Evolutionary conservation across 2,797 vertebrate genomes (phyloP), one percentile per base, ranked within the genome.

Genomic region (Microctenopoma stevenorrisi): DNA sequence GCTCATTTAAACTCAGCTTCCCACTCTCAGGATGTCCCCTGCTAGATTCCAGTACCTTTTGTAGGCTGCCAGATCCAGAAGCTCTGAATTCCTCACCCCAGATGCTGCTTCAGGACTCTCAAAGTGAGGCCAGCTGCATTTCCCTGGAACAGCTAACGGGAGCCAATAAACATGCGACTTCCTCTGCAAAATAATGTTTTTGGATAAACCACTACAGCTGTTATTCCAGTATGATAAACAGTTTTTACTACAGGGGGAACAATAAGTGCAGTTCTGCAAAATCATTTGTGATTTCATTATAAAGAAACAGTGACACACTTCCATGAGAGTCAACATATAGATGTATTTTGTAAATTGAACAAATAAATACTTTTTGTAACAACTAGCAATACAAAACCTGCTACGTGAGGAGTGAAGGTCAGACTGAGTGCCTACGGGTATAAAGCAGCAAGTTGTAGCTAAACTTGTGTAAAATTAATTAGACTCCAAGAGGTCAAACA

Each of bases 111-210:
- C 51, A 37, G 57, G 40, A 58, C 60, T 56, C 48, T 79, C 68
- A 81, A 13, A 68, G 64, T 63, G 68, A 44, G 60, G 55, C 72
- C 75, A 73, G 75, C 78, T 84, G 81, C 51, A 79, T 61, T 49
- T 53, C 51, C 4, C 57, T 58, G 59, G 49, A 78, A 54, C 12
- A 9, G 56, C 42, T 53, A 38, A 69, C 58, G 26, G 42, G 50
- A 77, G 22, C 33, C 60, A 44, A 44, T 2, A 10, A 49, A 74
- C 43, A 77, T 35, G 59, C 28, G 14, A 68, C 64, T 40, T 66
- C 30, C n/a, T 56, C 44, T n/a, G 37, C 25, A 37, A 58, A 54
- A 72, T 55, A 13, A 30, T 61, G 13, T 16, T 42, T 38, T 14
- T 16, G 42, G 26, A 18, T 28, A 61, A 44, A 7, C 10, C 35